A percentile compares a stretch with the other conserved stretches of the same genome.
phyloP scores from a whole-genome alignment of 2,797 vertebrate genomes.

The Caiman crocodilus region DNA sequence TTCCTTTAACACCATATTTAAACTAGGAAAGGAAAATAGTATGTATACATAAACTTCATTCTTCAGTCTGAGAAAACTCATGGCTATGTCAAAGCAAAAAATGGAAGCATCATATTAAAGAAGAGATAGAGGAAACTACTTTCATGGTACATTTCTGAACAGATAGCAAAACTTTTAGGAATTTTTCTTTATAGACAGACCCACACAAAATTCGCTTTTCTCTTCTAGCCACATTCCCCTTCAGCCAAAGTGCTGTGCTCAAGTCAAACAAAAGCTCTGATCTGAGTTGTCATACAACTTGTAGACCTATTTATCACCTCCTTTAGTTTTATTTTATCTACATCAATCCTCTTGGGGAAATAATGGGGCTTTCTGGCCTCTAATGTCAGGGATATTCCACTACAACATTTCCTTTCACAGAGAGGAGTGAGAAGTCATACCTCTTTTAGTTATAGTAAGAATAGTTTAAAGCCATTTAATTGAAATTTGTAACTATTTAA shows the following conservation, averaged over 20 bases:
- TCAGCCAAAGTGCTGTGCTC: not conserved
- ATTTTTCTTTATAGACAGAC: not conserved
- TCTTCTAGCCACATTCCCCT: not conserved
- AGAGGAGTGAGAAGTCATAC: not conserved
- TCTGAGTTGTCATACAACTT: not conserved
- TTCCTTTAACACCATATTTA: not conserved
- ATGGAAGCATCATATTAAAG: not conserved
- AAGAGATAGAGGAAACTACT: not conserved
- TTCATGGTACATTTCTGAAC: not conserved
- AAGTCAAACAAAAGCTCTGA: not conserved
- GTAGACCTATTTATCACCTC: not conserved
- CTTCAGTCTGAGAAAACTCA: not conserved
- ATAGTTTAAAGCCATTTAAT: not conserved
- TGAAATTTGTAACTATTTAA: not conserved
- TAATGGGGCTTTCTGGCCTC: not conserved
- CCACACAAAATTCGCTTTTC: not conserved
- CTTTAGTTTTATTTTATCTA: not conserved
- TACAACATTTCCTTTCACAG: not conserved
- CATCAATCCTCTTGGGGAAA: not conserved
- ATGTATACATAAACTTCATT: conserved; percentile 6
- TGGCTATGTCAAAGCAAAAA: fast-evolving
- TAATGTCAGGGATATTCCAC: not conserved
- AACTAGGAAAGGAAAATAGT: not conserved
- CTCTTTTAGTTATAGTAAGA: not conserved
- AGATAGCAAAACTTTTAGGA: not conserved